Evolutionary conservation across 2,113 vertebrate species (phyloP).

Genomic region (Picathartes gymnocephalus): DNA sequence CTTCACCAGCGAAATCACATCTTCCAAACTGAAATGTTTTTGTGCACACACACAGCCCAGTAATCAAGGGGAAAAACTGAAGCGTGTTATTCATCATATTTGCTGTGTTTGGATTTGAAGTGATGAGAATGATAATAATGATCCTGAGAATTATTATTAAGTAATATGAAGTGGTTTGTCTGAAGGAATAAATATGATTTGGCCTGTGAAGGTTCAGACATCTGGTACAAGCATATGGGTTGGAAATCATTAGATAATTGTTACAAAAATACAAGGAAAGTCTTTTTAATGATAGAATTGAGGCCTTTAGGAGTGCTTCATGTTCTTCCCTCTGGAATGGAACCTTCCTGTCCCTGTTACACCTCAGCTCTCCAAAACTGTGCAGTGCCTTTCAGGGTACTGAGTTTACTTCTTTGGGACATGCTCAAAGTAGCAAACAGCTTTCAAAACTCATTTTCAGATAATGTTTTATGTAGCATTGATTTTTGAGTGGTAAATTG

Average conservation of each 20-base stretch:
- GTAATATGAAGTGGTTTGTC: not conserved
- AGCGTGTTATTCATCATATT: not conserved
- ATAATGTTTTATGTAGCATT: not conserved
- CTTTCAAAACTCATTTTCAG: not conserved
- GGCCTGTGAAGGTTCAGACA: slow-evolving; percentile 40
- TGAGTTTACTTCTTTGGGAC: not conserved
- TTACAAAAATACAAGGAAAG: slow-evolving; percentile 22
- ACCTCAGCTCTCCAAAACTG: not conserved
- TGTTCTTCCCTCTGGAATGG: not conserved
- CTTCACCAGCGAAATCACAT: not conserved
- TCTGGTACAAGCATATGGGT: slow-evolving; percentile 55
- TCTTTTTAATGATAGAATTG: not conserved
- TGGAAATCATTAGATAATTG: slow-evolving; percentile 41
- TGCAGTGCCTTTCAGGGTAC: not conserved
- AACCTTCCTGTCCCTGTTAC: not conserved
- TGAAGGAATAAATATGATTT: not conserved
- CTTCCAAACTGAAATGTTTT: not conserved
- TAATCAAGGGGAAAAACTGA: not conserved
- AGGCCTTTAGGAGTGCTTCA: not conserved
- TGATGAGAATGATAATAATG: slow-evolving; percentile 1
- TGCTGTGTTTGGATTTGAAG: slow-evolving; percentile 32
- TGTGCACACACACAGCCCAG: not conserved
- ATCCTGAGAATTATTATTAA: slow-evolving; percentile 19
- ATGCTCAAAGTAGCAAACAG: not conserved
- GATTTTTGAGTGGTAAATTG: not conserved